phyloP scores from a whole-genome alignment of 2,797 vertebrate genomes.

The Sphaeramia orbicularis region DNA sequence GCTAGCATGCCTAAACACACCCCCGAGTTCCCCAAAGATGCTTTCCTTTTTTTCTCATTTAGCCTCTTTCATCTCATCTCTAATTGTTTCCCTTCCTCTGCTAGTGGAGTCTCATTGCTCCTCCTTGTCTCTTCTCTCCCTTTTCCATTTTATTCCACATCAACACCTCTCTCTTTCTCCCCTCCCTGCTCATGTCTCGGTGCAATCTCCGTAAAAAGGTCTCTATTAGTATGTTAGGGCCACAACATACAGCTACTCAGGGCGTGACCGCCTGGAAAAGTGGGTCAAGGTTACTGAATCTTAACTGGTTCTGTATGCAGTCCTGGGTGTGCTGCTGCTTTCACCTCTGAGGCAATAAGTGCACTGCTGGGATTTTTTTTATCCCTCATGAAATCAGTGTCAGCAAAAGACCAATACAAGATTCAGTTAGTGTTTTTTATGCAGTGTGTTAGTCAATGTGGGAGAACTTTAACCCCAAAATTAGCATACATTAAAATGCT shows the following conservation, averaged over 20 bases:
- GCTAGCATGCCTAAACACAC: slow-evolving; percentile 15
- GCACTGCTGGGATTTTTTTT: slow-evolving; percentile 24
- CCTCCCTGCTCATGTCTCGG: slow-evolving; percentile 20
- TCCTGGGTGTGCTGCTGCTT: slow-evolving; percentile 55
- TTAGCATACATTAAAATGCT: neutral
- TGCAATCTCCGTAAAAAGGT: slow-evolving; percentile 63
- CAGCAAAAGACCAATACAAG: slow-evolving; percentile 50
- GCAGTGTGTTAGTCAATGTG: no score
- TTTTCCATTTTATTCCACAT: slow-evolving; percentile 47
- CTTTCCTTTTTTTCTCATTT: neutral
- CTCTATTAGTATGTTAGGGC: slow-evolving; percentile 55
- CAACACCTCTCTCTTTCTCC: slow-evolving; percentile 24
- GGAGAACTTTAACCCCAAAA: neutral
- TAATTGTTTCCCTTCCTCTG: slow-evolving; percentile 22
- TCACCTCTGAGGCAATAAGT: slow-evolving; percentile 30
- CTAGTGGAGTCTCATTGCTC: slow-evolving; percentile 14
- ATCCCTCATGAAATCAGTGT: slow-evolving; percentile 46
- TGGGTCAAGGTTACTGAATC: slow-evolving; percentile 83
- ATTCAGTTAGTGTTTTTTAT: no score
- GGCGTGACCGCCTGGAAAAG: slow-evolving; percentile 67
- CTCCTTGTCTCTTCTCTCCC: slow-evolving; percentile 12
- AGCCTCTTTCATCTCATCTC: neutral
- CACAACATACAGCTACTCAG: slow-evolving; percentile 22
- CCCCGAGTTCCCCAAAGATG: slow-evolving; percentile 4
- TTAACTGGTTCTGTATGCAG: slow-evolving; percentile 50